Conservation (phyloP, 2,113 vertebrate genomes). For the Centrocercus urophasianus region DNA sequence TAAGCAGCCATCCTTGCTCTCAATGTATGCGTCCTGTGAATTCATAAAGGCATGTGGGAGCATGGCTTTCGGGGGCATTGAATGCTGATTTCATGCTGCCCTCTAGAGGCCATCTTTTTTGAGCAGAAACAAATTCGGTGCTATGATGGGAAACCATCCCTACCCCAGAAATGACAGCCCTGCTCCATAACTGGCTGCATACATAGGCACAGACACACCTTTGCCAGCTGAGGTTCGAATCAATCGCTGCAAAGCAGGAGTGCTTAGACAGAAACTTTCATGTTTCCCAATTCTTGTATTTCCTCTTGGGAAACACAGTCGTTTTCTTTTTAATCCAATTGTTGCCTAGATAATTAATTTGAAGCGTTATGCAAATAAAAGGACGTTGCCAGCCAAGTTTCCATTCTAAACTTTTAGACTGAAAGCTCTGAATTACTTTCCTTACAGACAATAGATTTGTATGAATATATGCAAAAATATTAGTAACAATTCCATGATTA, state of each 20-base stretch:
- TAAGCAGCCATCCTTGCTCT: neutral
- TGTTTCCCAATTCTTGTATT: neutral
- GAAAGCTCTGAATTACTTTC: neutral
- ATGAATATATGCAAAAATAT: neutral
- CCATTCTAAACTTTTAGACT: neutral
- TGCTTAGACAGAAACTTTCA: accelerated
- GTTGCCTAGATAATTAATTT: neutral
- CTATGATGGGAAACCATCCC: neutral
- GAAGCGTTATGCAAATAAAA: neutral
- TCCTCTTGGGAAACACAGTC: neutral
- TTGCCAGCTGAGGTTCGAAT: accelerated
- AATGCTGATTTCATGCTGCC: neutral
- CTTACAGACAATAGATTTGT: neutral
- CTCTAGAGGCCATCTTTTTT: neutral
- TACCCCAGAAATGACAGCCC: neutral
- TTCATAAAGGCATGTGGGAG: accelerated
- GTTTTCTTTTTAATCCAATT: neutral
- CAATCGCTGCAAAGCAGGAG: neutral
- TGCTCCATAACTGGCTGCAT: neutral
- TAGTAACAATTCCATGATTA: neutral
- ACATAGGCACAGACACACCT: accelerated
- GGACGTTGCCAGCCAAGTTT: neutral
- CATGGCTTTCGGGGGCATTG: neutral
- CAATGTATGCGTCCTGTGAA: neutral
- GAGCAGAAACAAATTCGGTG: neutral